Evolutionary conservation across 2,113 vertebrate species (phyloP).

Genomic region (Tursiops truncatus): DNA sequence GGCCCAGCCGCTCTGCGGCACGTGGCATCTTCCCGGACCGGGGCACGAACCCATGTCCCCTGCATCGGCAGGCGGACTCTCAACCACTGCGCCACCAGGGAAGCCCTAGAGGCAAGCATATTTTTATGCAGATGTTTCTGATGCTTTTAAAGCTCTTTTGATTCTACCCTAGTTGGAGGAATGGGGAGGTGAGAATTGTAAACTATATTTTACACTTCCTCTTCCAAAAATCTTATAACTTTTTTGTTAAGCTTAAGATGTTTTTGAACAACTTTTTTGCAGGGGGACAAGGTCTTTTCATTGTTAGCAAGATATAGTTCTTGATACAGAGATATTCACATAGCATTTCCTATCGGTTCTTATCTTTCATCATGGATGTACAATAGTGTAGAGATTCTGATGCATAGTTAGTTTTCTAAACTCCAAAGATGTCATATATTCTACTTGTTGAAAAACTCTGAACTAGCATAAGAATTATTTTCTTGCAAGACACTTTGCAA

Average conservation of each 20-base stretch:
- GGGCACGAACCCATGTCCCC: too few relatives aligned
- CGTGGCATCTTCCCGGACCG: too few relatives aligned
- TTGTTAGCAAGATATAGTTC: background rate
- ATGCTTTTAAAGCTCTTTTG: background rate
- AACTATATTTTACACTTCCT: background rate
- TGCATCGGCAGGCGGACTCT: too few relatives aligned
- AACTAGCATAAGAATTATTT: constrained; percentile 11
- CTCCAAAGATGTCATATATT: background rate
- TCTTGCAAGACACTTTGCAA: background rate
- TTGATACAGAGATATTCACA: background rate
- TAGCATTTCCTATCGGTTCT: background rate
- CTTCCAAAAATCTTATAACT: background rate
- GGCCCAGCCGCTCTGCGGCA: too few relatives aligned
- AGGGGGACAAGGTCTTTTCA: background rate
- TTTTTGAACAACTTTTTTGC: background rate
- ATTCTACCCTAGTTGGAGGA: background rate
- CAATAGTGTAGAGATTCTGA: background rate
- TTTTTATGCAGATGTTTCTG: background rate
- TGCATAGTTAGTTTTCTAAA: background rate
- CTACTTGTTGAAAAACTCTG: background rate
- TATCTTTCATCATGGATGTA: background rate
- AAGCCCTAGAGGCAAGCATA: background rate
- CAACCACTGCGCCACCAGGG: too few relatives aligned
- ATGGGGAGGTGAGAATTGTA: background rate
- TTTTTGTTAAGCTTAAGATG: background rate